phyloP scores from a whole-genome alignment of 2,797 vertebrate genomes.

The Acomys russatus region DNA sequence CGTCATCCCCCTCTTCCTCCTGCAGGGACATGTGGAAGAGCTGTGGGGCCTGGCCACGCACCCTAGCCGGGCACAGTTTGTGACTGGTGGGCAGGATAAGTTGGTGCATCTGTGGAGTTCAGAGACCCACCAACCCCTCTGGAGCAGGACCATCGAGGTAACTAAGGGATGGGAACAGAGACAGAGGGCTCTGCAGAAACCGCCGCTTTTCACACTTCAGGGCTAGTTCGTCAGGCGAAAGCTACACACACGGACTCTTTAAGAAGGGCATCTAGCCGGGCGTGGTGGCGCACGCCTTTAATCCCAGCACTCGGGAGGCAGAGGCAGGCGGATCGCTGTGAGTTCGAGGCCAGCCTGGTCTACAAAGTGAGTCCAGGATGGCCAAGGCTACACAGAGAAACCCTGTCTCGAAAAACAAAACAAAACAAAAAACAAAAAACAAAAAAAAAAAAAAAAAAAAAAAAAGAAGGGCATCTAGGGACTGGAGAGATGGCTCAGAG shows the following conservation, averaged over 20 bases:
- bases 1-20: accelerated
- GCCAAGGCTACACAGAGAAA: too few species aligned
- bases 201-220: accelerated
- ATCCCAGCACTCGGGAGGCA: too few species aligned
- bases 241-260: not conserved
- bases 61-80: conserved; percentile 93
- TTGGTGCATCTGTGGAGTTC: conserved; percentile 94
- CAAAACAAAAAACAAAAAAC: too few species aligned
- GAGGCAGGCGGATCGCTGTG: too few species aligned
- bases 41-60: conserved; percentile 95
- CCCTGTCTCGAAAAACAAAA: too few species aligned
- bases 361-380: too few species aligned
- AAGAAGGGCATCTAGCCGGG: not conserved
- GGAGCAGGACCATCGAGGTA: conserved; percentile 95
- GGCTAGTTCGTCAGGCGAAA: not conserved
- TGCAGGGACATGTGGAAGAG: conserved; percentile 95
- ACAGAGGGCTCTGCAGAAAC: accelerated
- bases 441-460: too few species aligned
- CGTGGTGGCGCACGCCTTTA: too few species aligned
- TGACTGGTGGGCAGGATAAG: conserved; percentile 94
- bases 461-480: not conserved
- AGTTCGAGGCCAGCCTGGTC: too few species aligned
- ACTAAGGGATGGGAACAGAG: not conserved
- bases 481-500: too few species aligned
- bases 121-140: conserved; percentile 92